phyloP scores from a whole-genome alignment of 2,113 vertebrate genomes.

The Erinaceus europaeus region DNA sequence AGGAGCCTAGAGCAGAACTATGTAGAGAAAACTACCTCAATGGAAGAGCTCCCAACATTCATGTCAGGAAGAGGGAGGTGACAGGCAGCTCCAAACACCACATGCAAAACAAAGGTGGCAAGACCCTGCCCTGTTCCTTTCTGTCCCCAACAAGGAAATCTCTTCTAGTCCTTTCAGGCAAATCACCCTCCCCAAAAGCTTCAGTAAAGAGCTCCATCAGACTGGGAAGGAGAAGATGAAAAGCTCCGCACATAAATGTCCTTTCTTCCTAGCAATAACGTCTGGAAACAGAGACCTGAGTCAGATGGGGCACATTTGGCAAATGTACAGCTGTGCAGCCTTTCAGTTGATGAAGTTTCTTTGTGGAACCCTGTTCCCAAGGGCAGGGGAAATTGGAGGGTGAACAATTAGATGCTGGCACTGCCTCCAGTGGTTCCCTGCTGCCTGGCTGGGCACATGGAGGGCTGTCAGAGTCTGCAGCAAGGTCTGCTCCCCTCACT shows the following conservation, averaged over 20 bases:
- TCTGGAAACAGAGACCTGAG: neutral
- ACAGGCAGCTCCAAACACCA: neutral
- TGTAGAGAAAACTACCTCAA: neutral
- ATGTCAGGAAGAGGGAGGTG: too few relatives aligned
- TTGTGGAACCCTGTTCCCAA: constrained; percentile 55
- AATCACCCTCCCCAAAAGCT: neutral
- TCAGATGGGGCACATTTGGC: constrained; percentile 20
- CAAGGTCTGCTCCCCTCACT: constrained; percentile 50
- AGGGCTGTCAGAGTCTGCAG: constrained; percentile 59
- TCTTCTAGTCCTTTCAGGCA: neutral
- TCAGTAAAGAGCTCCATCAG: neutral
- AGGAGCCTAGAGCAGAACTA: neutral
- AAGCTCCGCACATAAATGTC: neutral
- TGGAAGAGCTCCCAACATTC: neutral
- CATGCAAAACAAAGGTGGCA: neutral
- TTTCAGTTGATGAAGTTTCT: constrained; percentile 53
- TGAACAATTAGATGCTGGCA: constrained; percentile 63
- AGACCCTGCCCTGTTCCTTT: neutral
- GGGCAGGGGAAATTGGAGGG: constrained; percentile 66
- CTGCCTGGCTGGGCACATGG: constrained; percentile 60
- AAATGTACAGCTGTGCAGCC: constrained; percentile 46
- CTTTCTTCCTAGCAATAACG: constrained; percentile 20
- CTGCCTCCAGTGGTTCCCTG: constrained; percentile 36
- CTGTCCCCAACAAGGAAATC: neutral
- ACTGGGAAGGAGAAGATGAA: neutral